Base-by-base conservation (phyloP, 2,113 vertebrate species). In the Pachycephala philippinensis region DNA sequence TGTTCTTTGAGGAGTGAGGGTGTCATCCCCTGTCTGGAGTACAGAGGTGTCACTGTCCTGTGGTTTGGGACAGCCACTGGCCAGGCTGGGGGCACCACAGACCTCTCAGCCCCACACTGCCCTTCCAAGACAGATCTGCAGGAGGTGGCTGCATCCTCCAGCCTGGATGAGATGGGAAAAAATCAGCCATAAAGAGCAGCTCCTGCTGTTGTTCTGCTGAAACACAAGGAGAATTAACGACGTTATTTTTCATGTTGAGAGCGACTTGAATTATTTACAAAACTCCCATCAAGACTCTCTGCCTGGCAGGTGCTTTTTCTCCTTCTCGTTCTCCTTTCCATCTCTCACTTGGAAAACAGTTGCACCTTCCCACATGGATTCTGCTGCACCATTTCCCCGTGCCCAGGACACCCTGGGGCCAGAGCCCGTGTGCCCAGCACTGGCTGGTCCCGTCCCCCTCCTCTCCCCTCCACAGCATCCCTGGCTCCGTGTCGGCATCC, bases 341-440 rank as follows among this genome's bases (percentile, higher is more conserved):
- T 12, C 26, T 22, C 68, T 11, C 37, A 0, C 37, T n/a, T 3
- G 2, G 17, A 8, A 6, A 37, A 0, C 10, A 20, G 75, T 3
- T 0, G 1, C 40, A 3, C 15, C 39, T n/a, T 39, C 26, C 61
- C 31, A 2, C 8, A 0, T 0, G 54, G 22, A 2, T 7, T 0
- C 30, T 23, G 57, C 37, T 2, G 3, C 0, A 1, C 0, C 71
- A 2, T 9, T 8, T 27, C 33, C 71, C 52, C 3, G 0, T 0
- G 31, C 6, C 72, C 47, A 7, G 79, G 37, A 68, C 64, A 2
- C 10, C 1, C 20, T 1, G 5, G 31, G 24, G 60, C 7, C 4
- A 1, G 9, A 52, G 20, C 50, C 80, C 3, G 3, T 0, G 4
- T 8, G 50, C 44, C 63, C 64, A 57, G 75, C 3, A 0, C 49